Base-by-base conservation (phyloP, 2,888 invertebrate species). In the Notodonta ziczac region DNA sequence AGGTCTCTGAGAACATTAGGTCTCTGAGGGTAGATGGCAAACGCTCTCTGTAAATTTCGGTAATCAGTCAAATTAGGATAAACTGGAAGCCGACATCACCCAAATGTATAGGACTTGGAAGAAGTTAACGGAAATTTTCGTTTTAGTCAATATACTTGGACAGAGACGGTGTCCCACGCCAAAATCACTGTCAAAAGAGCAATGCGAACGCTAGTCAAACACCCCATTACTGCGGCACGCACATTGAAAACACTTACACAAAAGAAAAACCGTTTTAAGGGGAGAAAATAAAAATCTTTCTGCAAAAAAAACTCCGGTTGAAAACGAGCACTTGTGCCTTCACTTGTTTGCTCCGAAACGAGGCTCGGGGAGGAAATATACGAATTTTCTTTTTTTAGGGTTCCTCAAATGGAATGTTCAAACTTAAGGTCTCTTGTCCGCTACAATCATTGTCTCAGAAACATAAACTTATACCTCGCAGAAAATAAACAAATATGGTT, bases 221-320 rank as follows among this genome's bases (percentile, higher is more conserved):
- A 44, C 44, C 44, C 42, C 42, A 56, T 44, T 56, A 56, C 42
- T 9, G 35, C 5, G 40, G 42, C 13, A 13, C 56, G 56, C 39
- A 54, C 39, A 54, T 24, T 44, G 56, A 56, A 56, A 56, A 44
- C 42, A 24, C 56, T 42, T 24, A 56, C 44, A 56, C 56, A 56
- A 56, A 56, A 44, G 56, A 24, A 56, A 24, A 56, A 54, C 39
- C 56, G 56, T 56, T 56, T 56, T 44, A 56, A 56, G 56, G 40
- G 14, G 14, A 55, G 16, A 13, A 35, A 53, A 55, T 39, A 56
- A 56, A 56, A 40, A 16, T 16, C 24, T 24, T 44, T 16, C 10
- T 44, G 24, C 16, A 44, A 44, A 56, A 24, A 56, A 56, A 39
- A 56, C 24, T 54, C 54, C 6, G 24, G 16, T 44, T 44, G 5